Evolutionary conservation across 2,113 vertebrate species (phyloP).

Genomic region (Castor canadensis): DNA sequence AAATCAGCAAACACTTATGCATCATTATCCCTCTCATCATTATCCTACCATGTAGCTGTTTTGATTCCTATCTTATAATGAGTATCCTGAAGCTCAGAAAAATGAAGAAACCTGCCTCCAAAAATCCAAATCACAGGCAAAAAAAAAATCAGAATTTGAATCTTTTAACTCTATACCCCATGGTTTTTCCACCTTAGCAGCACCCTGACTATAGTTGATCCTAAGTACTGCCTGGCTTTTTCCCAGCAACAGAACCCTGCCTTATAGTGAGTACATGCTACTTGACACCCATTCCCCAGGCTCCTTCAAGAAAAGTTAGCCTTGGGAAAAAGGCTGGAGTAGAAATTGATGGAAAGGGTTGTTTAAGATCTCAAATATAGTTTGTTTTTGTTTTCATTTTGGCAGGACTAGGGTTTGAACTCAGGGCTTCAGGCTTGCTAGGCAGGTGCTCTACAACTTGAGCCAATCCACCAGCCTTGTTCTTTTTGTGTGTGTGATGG

Average conservation of each 20-base stretch:
- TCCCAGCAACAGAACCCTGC: not conserved
- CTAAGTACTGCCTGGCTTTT: not conserved
- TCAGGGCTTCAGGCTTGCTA: too few relatives aligned
- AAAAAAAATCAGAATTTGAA: constrained; percentile 4
- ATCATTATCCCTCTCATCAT: not conserved
- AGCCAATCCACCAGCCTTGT: too few relatives aligned
- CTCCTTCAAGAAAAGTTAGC: not conserved
- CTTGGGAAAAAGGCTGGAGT: not conserved
- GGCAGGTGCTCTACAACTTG: too few relatives aligned
- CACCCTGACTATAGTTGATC: not conserved
- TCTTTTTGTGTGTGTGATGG: too few relatives aligned
- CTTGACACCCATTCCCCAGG: not conserved
- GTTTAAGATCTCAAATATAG: not conserved
- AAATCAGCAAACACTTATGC: not conserved
- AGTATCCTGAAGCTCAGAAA: not conserved
- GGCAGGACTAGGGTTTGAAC: too few relatives aligned
- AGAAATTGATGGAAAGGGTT: not conserved
- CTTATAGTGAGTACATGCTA: not conserved
- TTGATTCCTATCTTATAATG: not conserved
- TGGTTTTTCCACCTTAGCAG: not conserved
- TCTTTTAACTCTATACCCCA: not conserved
- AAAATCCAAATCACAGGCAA: not conserved
- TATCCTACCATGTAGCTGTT: not conserved
- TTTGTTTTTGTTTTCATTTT: not conserved
- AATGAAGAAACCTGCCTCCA: not conserved